Percentiles rank a stretch among this genome's conserved stretches.
Evolutionary conservation across 2,797 vertebrate species (phyloP).

Genomic region (Sebastes ruberrimus): DNA sequence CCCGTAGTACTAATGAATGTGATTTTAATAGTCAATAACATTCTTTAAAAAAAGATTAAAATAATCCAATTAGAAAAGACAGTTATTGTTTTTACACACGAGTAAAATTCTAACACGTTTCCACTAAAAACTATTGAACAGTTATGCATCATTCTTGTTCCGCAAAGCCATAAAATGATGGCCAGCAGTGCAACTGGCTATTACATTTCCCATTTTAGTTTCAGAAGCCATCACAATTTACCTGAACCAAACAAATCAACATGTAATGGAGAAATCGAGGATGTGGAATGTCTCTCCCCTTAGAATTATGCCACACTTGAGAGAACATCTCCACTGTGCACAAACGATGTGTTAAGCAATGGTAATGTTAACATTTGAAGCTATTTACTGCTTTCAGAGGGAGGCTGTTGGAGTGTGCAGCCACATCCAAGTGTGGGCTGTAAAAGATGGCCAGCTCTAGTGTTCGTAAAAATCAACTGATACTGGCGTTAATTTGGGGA

Average conservation of each 20-base stretch:
- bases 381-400: constrained; percentile 34
- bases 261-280: constrained; percentile 1
- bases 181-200: background rate
- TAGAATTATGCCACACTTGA: constrained; percentile 1
- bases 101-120: background rate
- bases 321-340: constrained; percentile 4
- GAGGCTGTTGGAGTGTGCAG: constrained; percentile 30
- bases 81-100: background rate
- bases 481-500: constrained; percentile 52
- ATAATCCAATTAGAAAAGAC: background rate
- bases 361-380: constrained; percentile 18
- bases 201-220: constrained; percentile 26
- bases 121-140: background rate
- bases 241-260: constrained; percentile 24
- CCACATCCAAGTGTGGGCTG: constrained; percentile 64
- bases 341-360: constrained; percentile 22
- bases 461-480: constrained; percentile 41
- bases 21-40: background rate
- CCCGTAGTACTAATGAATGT: background rate
- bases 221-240: constrained; percentile 24
- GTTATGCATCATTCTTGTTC: background rate
- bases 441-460: constrained; percentile 40
- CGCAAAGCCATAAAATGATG: background rate
- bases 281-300: background rate
- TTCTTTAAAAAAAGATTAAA: background rate